Evolutionary conservation across 2,797 vertebrate species (phyloP).

Genomic region (Smutsia gigantea): DNA sequence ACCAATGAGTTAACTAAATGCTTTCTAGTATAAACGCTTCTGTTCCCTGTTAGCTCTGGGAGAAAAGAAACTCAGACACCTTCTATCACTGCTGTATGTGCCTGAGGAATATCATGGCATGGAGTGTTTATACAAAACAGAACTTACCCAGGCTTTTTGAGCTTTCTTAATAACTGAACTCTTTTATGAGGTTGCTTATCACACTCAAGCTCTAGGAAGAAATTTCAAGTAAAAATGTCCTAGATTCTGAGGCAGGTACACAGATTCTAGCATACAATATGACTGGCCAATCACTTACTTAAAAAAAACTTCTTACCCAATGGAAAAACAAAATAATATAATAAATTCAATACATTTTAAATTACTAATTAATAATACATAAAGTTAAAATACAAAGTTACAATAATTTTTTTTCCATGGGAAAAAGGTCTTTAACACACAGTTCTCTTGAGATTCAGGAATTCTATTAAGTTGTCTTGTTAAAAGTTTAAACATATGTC

Average conservation of each 20-base stretch:
- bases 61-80: constrained; percentile 70
- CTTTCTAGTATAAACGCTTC: constrained; percentile 69
- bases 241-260: background rate
- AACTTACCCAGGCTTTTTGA: constrained; percentile 55
- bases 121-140: constrained; percentile 63
- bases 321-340: constrained; percentile 19
- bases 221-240: constrained; percentile 24
- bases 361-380: constrained; percentile 41
- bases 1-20: constrained; percentile 59
- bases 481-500: constrained; percentile 58
- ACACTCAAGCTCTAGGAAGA: constrained; percentile 18
- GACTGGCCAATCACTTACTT: background rate
- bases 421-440: constrained; percentile 15
- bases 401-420: background rate
- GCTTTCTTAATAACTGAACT: background rate
- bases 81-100: constrained; percentile 40
- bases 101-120: constrained; percentile 34
- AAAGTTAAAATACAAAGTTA: constrained; percentile 15
- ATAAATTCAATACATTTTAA: constrained; percentile 16
- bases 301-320: constrained; percentile 12
- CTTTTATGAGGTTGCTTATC: constrained; percentile 51
- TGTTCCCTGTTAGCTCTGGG: constrained; percentile 63
- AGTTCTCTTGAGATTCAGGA: constrained; percentile 39
- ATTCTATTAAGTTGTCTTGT: constrained; percentile 47
- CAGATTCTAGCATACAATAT: background rate